Conservation (phyloP, 2,113 vertebrate genomes). For the Semicossyphus pulcher region DNA sequence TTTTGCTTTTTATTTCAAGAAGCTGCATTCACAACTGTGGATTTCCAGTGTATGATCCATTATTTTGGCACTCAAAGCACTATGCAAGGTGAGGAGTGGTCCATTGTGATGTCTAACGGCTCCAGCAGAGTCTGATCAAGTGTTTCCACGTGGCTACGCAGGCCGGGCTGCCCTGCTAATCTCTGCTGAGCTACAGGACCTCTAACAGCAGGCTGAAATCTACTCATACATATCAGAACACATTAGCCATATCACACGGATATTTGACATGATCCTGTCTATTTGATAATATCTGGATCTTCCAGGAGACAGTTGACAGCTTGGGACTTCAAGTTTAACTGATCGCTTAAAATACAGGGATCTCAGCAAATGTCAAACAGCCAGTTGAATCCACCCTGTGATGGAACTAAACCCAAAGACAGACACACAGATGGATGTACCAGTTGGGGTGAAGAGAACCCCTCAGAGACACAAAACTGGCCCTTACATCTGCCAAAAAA, state of each 20-base stretch:
- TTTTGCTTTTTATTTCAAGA: constrained; percentile 27
- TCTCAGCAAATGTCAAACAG: neutral
- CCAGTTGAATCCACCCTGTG: constrained; percentile 4
- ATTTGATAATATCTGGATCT: constrained; percentile 18
- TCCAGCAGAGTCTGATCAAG: constrained; percentile 7
- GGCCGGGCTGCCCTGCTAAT: neutral
- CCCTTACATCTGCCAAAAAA: neutral
- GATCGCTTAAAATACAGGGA: neutral
- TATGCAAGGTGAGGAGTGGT: constrained; percentile 68
- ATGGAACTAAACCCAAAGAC: constrained; percentile 56
- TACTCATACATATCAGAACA: constrained; percentile 72
- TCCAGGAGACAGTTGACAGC: constrained; percentile 3
- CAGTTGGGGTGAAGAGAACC: neutral
- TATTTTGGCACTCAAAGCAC: constrained; percentile 61
- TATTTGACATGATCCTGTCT: constrained; percentile 19
- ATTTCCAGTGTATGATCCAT: constrained; percentile 33
- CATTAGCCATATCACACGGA: constrained; percentile 52
- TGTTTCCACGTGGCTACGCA: neutral
- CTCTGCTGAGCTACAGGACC: constrained; percentile 36
- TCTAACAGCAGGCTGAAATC: constrained; percentile 28
- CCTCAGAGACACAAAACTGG: constrained; percentile 5
- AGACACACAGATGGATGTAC: neutral
- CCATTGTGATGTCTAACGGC: constrained; percentile 35
- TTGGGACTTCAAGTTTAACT: constrained; percentile 13
- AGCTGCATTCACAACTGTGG: constrained; percentile 24